phyloP scores from a whole-genome alignment of 2,797 vertebrate species.

The Sebastes paucispinis region DNA sequence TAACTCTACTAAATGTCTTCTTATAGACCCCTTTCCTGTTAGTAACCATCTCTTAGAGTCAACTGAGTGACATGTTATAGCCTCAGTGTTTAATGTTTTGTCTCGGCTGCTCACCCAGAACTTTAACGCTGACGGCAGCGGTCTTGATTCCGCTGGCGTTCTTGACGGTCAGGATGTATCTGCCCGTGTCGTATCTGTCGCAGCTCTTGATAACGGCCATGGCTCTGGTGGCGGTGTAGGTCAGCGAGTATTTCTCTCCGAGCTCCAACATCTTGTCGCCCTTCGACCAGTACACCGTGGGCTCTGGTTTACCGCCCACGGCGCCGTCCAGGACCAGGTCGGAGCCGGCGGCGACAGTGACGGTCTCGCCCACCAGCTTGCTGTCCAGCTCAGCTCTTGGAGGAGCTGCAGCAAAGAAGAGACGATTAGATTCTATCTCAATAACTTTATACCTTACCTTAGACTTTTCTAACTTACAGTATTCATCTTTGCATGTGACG shows the following conservation, averaged over 20 bases:
- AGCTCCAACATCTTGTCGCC: conserved; percentile 93
- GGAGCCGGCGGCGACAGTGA: conserved; percentile 90
- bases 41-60: background rate
- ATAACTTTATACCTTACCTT: background rate
- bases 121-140: conserved; percentile 92
- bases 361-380: conserved; percentile 89
- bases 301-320: conserved; percentile 97
- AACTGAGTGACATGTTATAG: background rate
- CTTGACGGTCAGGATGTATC: conserved; percentile 93
- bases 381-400: conserved; percentile 95
- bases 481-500: conserved; percentile 96
- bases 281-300: conserved; percentile 98
- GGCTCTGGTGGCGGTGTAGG: conserved; percentile 94
- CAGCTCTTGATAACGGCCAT: conserved; percentile 97
- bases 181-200: conserved; percentile 92
- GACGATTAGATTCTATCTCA: background rate
- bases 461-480: conserved; percentile 81
- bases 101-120: conserved; percentile 87
- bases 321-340: conserved; percentile 96
- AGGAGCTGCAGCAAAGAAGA: conserved; percentile 83
- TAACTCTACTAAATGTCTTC: background rate
- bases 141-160: conserved; percentile 94
- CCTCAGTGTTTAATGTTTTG: background rate
- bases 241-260: conserved; percentile 96
- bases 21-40: no score